Evolutionary conservation across 2,113 vertebrate genomes (phyloP).

Genomic region (Nothobranchius kuhntae): DNA sequence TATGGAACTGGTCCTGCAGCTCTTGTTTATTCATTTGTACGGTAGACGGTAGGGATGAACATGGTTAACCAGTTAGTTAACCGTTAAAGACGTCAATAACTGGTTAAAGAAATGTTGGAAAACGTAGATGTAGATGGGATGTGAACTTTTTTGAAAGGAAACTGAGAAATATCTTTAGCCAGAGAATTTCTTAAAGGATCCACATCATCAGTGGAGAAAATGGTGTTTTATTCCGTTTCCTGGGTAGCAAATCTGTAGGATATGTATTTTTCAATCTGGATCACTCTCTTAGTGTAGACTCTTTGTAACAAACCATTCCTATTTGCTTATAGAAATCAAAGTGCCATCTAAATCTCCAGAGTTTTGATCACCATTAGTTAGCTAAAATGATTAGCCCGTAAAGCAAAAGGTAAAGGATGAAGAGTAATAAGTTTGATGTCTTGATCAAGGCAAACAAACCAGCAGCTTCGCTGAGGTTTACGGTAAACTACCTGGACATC

Average conservation of each 20-base stretch:
- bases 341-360: not conserved
- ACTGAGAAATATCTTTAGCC: not conserved
- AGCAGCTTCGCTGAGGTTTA: not conserved
- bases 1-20: too few relatives aligned
- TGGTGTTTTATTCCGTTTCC: not conserved
- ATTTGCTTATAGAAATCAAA: not conserved
- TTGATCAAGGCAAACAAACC: too few relatives aligned
- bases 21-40: too few relatives aligned
- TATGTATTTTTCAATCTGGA: not conserved
- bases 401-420: not conserved
- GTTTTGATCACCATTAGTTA: not conserved
- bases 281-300: not conserved
- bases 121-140: too few relatives aligned
- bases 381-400: too few relatives aligned
- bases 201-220: not conserved
- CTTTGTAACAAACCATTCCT: not conserved
- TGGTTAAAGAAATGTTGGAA: too few relatives aligned
- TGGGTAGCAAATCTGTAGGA: not conserved
- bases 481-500: conserved; percentile 14
- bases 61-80: too few relatives aligned
- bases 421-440: not conserved
- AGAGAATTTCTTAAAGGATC: not conserved
- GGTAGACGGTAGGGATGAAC: too few relatives aligned
- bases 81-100: too few relatives aligned
- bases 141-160: too few relatives aligned